Conservation (phyloP, 2,797 vertebrate species). For the Darevskia nairensis region DNA sequence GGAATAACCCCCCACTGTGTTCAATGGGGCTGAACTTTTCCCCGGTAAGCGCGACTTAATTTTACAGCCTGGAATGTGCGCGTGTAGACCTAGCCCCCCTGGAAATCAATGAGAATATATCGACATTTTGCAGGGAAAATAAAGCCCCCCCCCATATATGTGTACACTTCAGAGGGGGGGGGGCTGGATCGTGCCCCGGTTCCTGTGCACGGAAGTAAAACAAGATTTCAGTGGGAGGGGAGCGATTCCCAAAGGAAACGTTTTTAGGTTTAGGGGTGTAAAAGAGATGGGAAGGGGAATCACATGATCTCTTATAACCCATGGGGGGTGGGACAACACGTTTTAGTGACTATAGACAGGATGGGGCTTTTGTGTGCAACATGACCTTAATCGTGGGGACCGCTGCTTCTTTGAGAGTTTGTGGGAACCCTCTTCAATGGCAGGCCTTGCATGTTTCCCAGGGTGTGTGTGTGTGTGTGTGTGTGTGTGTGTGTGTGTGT, state of each 20-base stretch:
- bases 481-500: background rate
- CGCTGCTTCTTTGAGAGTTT: background rate
- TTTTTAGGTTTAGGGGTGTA: background rate
- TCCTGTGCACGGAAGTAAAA: too few relatives aligned
- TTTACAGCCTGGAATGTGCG: too few relatives aligned
- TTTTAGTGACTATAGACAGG: conserved; percentile 50
- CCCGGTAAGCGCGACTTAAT: background rate
- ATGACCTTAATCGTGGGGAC: background rate
- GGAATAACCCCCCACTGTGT: background rate
- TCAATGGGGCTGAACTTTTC: background rate
- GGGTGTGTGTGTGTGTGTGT: background rate
- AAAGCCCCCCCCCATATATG: too few relatives aligned
- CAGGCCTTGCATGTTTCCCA: background rate
- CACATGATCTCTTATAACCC: conserved; percentile 57
- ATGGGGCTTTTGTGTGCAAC: conserved; percentile 55
- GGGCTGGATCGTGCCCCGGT: background rate
- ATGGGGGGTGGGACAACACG: conserved; percentile 23
- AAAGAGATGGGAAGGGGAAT: background rate
- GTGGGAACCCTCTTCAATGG: too few relatives aligned
- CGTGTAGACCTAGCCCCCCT: too few relatives aligned
- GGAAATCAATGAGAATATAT: background rate
- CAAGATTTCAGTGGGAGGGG: background rate
- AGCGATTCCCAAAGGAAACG: background rate
- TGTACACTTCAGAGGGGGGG: too few relatives aligned
- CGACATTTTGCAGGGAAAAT: too few relatives aligned